phyloP scores from a whole-genome alignment of 2,797 vertebrate species.

The Orestias chungarensis region DNA sequence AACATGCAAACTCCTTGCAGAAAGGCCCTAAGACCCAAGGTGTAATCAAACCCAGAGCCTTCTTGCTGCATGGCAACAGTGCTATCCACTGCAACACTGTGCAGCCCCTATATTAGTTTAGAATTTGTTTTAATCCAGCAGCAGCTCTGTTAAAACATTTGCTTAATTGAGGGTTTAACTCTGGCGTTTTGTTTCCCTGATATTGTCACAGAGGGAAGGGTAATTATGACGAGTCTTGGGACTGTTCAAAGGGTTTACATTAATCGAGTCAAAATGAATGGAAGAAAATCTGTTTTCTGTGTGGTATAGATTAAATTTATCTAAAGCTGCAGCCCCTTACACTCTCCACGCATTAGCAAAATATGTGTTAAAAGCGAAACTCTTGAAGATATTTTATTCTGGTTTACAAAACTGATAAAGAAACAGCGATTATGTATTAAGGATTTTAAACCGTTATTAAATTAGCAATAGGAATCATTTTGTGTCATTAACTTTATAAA shows the following conservation, averaged over 20 bases:
- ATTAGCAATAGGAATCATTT: neutral
- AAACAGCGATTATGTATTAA: neutral
- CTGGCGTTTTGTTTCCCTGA: constrained; percentile 38
- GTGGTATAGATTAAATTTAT: constrained; percentile 17
- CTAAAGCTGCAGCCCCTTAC: constrained; percentile 8
- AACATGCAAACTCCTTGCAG: too few relatives aligned
- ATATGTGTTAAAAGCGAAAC: neutral
- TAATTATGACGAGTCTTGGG: constrained; percentile 14
- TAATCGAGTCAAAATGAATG: constrained; percentile 19
- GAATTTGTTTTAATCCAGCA: constrained; percentile 48
- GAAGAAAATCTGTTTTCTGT: constrained; percentile 20
- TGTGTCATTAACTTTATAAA: neutral
- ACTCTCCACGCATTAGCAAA: constrained; percentile 1
- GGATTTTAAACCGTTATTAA: too few relatives aligned
- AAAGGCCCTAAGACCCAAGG: too few relatives aligned
- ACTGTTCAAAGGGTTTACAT: constrained; percentile 10
- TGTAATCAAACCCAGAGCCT: too few relatives aligned
- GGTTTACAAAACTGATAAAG: neutral
- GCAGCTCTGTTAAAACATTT: constrained; percentile 48
- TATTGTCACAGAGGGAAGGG: constrained; percentile 23
- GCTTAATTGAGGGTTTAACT: constrained; percentile 47
- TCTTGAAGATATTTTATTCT: constrained; percentile 8
- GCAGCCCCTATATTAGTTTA: too few relatives aligned
- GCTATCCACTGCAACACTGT: too few relatives aligned
- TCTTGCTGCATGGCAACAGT: constrained; percentile 19